These are phyloP conservation scores for Eurytoma californica DNA, from an alignment of 2,888 invertebrate genomes.

Conservation along the genomic window DNA sequence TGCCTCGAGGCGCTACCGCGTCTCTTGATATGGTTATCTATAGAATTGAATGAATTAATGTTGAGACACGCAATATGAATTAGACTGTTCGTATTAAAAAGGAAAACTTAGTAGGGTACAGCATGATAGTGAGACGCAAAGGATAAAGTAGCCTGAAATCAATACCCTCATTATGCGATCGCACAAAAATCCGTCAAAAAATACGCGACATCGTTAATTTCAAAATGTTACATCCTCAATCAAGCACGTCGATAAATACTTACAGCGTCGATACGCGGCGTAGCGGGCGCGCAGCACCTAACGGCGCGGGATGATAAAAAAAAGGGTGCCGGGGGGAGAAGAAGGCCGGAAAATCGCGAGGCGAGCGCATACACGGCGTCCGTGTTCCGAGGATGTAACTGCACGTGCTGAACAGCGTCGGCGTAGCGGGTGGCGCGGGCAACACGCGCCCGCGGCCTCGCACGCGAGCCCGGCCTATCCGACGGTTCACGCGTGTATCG, in stretches of 20 bases:
- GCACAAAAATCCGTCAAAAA: too few relatives aligned
- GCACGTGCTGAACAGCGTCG: constrained; percentile 65
- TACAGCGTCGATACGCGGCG: constrained; percentile 31
- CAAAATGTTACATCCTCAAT: not conserved
- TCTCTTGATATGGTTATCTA: too few relatives aligned
- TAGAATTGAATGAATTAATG: too few relatives aligned
- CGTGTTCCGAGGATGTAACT: constrained; percentile 49
- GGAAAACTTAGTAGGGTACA: too few relatives aligned
- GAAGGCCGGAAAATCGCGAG: not conserved
- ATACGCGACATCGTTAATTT: too few relatives aligned
- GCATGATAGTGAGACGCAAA: too few relatives aligned
- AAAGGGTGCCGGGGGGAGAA: not conserved
- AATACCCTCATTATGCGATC: too few relatives aligned
- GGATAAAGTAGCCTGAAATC: too few relatives aligned
- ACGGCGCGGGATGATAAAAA: not conserved
- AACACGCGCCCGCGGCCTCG: constrained; percentile 60
- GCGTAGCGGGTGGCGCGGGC: constrained; percentile 67
- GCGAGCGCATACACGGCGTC: not conserved
- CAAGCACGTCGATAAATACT: constrained; percentile 19
- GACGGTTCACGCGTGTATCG: not conserved
- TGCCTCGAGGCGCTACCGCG: too few relatives aligned
- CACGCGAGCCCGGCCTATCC: constrained; percentile 13
- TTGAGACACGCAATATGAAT: too few relatives aligned
- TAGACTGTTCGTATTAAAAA: too few relatives aligned
- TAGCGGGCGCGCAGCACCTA: too few relatives aligned